Evolutionary conservation across 1,140 invertebrate genomes (phyloP), one percentile per base, ranked within the genome.

Genomic region (Saccostrea glomerata): DNA sequence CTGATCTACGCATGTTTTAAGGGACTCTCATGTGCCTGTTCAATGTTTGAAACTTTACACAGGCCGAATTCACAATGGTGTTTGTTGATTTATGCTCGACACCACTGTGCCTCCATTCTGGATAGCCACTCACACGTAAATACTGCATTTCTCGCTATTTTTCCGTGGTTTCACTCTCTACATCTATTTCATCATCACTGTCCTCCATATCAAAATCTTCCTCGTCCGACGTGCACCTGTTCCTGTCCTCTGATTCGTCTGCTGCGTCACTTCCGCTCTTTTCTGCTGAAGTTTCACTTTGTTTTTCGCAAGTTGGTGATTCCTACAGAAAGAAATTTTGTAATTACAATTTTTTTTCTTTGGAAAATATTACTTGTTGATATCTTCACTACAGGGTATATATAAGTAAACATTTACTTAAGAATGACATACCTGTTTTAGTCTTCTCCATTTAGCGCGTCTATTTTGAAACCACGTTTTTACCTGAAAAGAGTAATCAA

Each of bases 381-480:
- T 82, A 25, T 47, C 20, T 66, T 56, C 20, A 47, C 0, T 15
- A 25, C 4, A 56, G 66, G n/a, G 0, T 9, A 77, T 20, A 15
- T 17, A 70, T 23, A 66, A 17, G 13, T 25, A 17, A 7, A 47
- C 47, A 47, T 47, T 47, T 7, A 47, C 47, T 47, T 36, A 55
- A 70, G 13, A 60, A 40, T 36, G 30, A 86, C 36, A 73, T 88
- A 94, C 94, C 93, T 94, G 93, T 86, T 94, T 94, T 54, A 94
- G 87, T 25, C 97, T 94, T 84, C 96, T 90, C 95, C 96, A 96
- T 92, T 96, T 96, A 36, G 96, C 96, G 60, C 96, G 90, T 91
- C 96, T 90, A 90, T 96, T 96, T 92, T 96, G 96, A 90, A 96
- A 96, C 96, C 96, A 96, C 0, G 96, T 96, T 93, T 96, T 96